phyloP scores from a whole-genome alignment of 2,888 invertebrate species.

The Drosophila greeni region DNA sequence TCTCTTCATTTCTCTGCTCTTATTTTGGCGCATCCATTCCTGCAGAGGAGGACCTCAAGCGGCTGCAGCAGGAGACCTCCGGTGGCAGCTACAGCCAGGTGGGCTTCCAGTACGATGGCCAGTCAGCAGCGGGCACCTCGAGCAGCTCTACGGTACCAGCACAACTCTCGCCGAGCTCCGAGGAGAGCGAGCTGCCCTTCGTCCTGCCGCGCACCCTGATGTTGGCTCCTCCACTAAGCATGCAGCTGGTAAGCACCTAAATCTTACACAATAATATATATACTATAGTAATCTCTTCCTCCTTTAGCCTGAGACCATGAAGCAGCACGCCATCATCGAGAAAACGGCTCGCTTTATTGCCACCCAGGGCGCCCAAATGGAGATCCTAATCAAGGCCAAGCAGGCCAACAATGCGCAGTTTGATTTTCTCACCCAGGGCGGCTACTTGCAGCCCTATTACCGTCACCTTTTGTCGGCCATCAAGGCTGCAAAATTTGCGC shows the following conservation, averaged over 20 bases:
- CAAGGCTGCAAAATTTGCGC: constrained; percentile 83
- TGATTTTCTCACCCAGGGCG: constrained; percentile 92
- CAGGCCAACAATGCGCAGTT: constrained; percentile 96
- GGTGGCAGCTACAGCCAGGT: constrained; percentile 84
- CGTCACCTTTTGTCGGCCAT: constrained; percentile 86
- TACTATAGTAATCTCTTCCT: not conserved
- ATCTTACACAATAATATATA: not conserved
- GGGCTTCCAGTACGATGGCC: constrained; percentile 84
- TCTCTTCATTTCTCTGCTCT: constrained; percentile 58
- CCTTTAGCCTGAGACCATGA: constrained; percentile 88
- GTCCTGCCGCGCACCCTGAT: constrained; percentile 86
- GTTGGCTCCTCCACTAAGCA: constrained; percentile 85
- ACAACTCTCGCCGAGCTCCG: constrained; percentile 78
- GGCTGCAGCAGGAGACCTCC: constrained; percentile 86
- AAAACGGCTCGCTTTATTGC: constrained; percentile 94
- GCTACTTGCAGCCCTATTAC: constrained; percentile 92
- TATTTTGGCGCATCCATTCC: constrained; percentile 61
- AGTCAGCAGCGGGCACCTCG: constrained; percentile 1
- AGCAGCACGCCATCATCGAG: constrained; percentile 95
- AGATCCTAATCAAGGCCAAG: constrained; percentile 98
- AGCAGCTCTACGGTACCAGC: constrained; percentile 71
- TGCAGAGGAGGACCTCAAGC: constrained; percentile 94
- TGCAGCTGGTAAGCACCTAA: constrained; percentile 82
- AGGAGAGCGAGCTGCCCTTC: constrained; percentile 88
- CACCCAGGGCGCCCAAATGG: constrained; percentile 97